Percentiles rank a stretch among this genome's conserved stretches.
phyloP scores from a whole-genome alignment of 2,113 vertebrate species.

The Anguilla rostrata region DNA sequence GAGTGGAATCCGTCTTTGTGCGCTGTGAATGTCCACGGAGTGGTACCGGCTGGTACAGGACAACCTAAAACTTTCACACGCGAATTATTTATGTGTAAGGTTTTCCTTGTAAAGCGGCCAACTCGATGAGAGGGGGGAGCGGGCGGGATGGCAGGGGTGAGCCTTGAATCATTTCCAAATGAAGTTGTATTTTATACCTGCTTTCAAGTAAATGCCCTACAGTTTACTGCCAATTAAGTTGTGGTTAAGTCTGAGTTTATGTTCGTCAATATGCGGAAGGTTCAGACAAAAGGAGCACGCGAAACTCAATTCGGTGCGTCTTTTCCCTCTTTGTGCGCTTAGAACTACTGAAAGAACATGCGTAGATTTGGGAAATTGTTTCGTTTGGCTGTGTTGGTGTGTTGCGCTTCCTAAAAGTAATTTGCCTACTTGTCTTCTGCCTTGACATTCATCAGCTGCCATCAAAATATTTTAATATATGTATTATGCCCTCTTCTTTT shows the following conservation, averaged over 20 bases:
- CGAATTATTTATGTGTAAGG: constrained; percentile 78
- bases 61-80: constrained; percentile 72
- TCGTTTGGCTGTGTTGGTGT: too few species aligned
- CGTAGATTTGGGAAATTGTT: too few species aligned
- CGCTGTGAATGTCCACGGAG: constrained; percentile 68
- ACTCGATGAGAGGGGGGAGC: constrained; percentile 65
- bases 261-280: constrained; percentile 83
- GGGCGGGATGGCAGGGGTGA: constrained; percentile 49
- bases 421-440: not conserved
- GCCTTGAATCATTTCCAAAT: constrained; percentile 81
- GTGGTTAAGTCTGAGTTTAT: constrained; percentile 82
- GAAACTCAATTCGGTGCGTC: constrained; percentile 50
- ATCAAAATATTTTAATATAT: constrained; percentile 4
- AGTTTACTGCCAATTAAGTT: constrained; percentile 94
- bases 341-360: too few species aligned
- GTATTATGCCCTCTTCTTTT: constrained; percentile 50
- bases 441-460: not conserved
- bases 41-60: constrained; percentile 87
- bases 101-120: constrained; percentile 78
- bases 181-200: constrained; percentile 82
- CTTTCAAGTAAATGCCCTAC: constrained; percentile 81
- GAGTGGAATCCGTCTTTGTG: constrained; percentile 65
- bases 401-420: not conserved
- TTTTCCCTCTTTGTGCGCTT: too few species aligned
- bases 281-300: constrained; percentile 50